These are phyloP conservation scores for Pinna nobilis DNA, from an alignment of 1,140 invertebrate genomes.

Conservation along the genomic window DNA sequence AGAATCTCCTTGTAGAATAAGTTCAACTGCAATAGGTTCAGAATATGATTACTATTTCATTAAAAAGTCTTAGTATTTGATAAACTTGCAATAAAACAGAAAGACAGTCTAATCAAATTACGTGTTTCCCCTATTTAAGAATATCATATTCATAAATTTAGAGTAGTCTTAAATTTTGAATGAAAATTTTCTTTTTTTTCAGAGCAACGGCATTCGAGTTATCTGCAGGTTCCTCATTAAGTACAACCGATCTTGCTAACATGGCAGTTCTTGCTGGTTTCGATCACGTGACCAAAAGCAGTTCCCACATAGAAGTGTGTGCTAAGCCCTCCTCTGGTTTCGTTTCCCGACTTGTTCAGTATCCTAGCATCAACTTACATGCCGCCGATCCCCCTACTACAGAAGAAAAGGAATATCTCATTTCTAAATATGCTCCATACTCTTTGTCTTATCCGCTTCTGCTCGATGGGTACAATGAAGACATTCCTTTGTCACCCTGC, in stretches of 20 bases:
- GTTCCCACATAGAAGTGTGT: background rate
- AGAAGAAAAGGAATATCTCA: conserved; percentile 9
- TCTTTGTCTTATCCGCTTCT: conserved; percentile 18
- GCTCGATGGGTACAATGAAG: conserved; percentile 36
- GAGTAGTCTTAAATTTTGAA: background rate
- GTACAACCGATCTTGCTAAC: conserved; percentile 17
- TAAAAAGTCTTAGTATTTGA: background rate
- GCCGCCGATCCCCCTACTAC: conserved; percentile 1
- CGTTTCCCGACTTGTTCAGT: background rate
- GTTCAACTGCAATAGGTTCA: no score
- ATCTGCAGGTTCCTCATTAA: background rate
- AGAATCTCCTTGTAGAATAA: no score
- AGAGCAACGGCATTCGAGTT: conserved; percentile 19
- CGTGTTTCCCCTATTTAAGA: background rate
- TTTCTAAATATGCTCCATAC: conserved; percentile 13
- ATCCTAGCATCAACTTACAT: conserved; percentile 17
- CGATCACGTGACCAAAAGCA: conserved; percentile 29
- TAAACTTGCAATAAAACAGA: background rate
- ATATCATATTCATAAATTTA: background rate
- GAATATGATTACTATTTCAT: background rate
- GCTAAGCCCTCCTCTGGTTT: background rate
- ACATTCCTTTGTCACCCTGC: conserved; percentile 27
- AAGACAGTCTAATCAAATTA: background rate
- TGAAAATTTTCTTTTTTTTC: background rate
- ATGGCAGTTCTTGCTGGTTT: conserved; percentile 39